A percentile compares a stretch with the other conserved stretches of the same genome.
These are phyloP conservation scores for Porites lobata DNA, from an alignment of 92 coral and sea anemone species.

Conservation along the genomic window DNA sequence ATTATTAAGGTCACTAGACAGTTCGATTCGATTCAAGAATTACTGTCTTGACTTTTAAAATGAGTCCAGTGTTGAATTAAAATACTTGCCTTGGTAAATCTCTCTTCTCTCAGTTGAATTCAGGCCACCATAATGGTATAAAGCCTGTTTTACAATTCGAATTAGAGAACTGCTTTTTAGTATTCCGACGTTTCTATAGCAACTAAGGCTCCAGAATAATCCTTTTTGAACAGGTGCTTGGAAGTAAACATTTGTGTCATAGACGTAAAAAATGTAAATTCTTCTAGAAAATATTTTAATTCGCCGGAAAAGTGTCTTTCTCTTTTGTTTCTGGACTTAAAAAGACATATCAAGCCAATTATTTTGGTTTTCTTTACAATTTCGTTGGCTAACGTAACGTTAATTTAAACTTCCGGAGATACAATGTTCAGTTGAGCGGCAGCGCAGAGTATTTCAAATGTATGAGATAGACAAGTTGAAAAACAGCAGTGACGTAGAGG, in stretches of 20 bases:
- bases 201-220: conserved; percentile 21
- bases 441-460: neutral
- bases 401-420: neutral
- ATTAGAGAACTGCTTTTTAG: neutral
- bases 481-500: conserved; percentile 14
- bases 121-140: neutral
- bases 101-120: neutral
- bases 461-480: conserved; percentile 10
- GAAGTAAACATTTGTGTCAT: conserved; percentile 10
- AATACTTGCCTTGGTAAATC: neutral
- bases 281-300: neutral
- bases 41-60: neutral
- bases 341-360: neutral
- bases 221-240: conserved; percentile 43
- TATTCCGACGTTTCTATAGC: conserved; percentile 14
- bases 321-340: neutral
- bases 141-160: too few species aligned
- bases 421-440: neutral
- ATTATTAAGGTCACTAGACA: conserved; percentile 18
- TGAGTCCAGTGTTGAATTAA: neutral
- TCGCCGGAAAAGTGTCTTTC: neutral
- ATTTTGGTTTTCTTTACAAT: too few species aligned
- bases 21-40: conserved; percentile 26
- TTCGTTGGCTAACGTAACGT: neutral
- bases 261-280: neutral